Evolutionary conservation across 1,140 invertebrate species (phyloP), one percentile per base, ranked within the genome.

Genomic region (Temnothorax curvispinosus): DNA sequence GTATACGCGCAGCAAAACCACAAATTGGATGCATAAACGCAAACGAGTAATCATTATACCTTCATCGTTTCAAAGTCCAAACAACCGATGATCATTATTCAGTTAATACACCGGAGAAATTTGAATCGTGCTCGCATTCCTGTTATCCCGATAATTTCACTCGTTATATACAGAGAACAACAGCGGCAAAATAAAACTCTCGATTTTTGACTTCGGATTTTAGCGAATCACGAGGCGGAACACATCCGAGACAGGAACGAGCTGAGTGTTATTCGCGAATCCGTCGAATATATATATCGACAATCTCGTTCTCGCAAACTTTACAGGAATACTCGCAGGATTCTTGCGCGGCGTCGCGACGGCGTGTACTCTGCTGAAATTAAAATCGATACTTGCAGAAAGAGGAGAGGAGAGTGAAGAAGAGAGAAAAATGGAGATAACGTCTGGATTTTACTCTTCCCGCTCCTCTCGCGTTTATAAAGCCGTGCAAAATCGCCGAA

Each of bases 11-110:
- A 27, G 41, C 80, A 50, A 75, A 75, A 75, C 80, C 80, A 38
- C 80, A 84, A 84, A 84, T 84, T 84, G 69, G 80, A 74, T 74
- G 80, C 54, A 50, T 47, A 74, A 84, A 54, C 80, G 35, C 69
- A 69, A 62, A 74, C 69, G 69, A 74, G 80, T 84, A 84, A 84
- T 84, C 80, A 84, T 84, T 84, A 84, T 84, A 84, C 80, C 80
- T 84, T 74, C 80, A 75, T 50, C 69, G 41, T 84, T 84, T 84
- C 69, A 84, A 74, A 84, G 69, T 84, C 41, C 80, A 84, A 84
- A 84, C 80, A 84, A 62, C 54, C 80, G 52, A 74, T 60, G 7
- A 84, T 84, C 54, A 84, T 75, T 84, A 84, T 84, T 74, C 80
- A 60, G 69, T 84, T 75, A 74, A 75, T 84, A 84, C 47, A 35